phyloP scores from a whole-genome alignment of 2,888 invertebrate species.

The Apoderus coryli region DNA sequence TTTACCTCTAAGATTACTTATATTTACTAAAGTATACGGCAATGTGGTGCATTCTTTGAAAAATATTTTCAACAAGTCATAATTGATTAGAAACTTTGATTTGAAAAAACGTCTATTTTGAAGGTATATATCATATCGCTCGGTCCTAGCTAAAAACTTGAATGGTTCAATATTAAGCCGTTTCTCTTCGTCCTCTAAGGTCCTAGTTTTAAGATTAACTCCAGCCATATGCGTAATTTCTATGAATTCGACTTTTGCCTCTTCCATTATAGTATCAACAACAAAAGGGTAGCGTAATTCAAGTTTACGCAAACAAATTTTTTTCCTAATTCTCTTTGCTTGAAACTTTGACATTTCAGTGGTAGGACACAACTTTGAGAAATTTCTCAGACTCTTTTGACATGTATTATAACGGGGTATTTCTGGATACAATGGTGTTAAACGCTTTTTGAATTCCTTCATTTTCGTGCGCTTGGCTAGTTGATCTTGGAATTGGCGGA shows the following conservation, averaged over 20 bases:
- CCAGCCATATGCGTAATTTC: constrained; percentile 46
- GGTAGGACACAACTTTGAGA: constrained; percentile 42
- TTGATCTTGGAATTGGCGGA: constrained; percentile 24
- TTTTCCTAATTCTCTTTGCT: constrained; percentile 44
- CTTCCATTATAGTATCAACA: constrained; percentile 38
- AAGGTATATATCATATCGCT: constrained; percentile 42
- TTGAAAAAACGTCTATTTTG: constrained; percentile 40
- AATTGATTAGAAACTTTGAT: constrained; percentile 43
- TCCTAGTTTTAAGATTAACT: constrained; percentile 46
- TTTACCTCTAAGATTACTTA: constrained; percentile 15
- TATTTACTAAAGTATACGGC: constrained; percentile 37
- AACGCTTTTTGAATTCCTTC: constrained; percentile 22
- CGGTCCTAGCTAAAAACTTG: constrained; percentile 47
- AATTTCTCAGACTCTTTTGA: constrained; percentile 38
- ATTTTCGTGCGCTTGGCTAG: constrained; percentile 23
- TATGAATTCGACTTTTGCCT: constrained; percentile 44
- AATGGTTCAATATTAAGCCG: constrained; percentile 38
- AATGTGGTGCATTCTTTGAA: constrained; percentile 36
- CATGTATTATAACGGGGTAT: constrained; percentile 23
- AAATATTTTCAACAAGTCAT: constrained; percentile 48
- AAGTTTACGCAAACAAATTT: constrained; percentile 38
- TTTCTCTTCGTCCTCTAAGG: constrained; percentile 39
- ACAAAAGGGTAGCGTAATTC: constrained; percentile 40
- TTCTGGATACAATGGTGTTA: constrained; percentile 25
- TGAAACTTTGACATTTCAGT: constrained; percentile 46